These are phyloP conservation scores for Trachythela sp. DNA, from an alignment of 64 coral and sea anemone species.

Conservation along the genomic window DNA sequence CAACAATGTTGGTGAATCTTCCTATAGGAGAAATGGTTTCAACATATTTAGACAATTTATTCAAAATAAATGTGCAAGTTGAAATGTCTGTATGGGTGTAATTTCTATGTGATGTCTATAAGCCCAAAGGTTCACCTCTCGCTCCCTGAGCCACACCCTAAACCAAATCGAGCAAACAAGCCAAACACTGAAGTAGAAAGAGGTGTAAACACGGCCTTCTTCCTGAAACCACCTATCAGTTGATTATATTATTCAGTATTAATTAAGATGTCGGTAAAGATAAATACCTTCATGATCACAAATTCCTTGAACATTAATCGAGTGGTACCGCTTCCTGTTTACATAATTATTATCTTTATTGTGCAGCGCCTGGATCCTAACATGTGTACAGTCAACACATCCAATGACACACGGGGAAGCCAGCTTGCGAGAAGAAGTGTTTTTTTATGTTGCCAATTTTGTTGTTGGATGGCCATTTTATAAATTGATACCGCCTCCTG, in stretches of 20 bases:
- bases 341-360: not conserved
- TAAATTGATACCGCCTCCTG: not conserved
- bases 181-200: not conserved
- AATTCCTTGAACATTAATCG: too few species aligned
- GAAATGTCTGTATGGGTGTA: too few species aligned
- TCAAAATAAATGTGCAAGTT: too few species aligned
- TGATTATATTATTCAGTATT: too few species aligned
- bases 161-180: too few species aligned
- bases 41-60: too few species aligned
- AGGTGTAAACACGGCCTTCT: not conserved
- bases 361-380: not conserved
- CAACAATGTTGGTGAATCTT: conserved; percentile 25
- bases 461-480: not conserved
- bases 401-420: not conserved
- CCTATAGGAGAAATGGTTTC: not conserved
- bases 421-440: not conserved
- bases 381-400: not conserved
- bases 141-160: too few species aligned
- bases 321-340: not conserved
- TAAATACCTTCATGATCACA: too few species aligned
- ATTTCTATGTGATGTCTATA: too few species aligned
- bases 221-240: too few species aligned
- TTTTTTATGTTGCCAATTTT: not conserved
- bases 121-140: too few species aligned
- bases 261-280: too few species aligned